Evolutionary conservation across 2,113 vertebrate species (phyloP).

Genomic region (Megaleporinus macrocephalus): DNA sequence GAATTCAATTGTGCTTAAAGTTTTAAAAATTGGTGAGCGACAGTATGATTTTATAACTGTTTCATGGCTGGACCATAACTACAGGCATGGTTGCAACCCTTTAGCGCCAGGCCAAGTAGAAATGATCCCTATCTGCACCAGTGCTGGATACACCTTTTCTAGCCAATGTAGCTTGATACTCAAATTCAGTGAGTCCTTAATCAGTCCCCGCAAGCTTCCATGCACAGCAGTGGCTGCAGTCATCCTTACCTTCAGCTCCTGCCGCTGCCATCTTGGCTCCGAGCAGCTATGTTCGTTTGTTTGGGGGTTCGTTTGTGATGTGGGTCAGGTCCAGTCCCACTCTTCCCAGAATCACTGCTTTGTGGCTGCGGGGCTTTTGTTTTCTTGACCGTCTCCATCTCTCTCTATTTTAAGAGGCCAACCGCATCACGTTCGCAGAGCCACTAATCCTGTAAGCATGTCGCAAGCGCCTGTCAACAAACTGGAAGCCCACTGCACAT

Average conservation of each 20-base stretch:
- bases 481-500: conserved; percentile 35
- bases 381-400: conserved; percentile 59
- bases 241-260: conserved; percentile 65
- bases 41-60: too few species aligned
- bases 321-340: conserved; percentile 33
- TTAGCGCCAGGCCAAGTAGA: too few species aligned
- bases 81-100: too few species aligned
- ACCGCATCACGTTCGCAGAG: conserved; percentile 58
- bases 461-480: conserved; percentile 62
- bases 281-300: neutral
- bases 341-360: conserved; percentile 41
- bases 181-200: neutral
- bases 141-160: too few species aligned
- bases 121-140: neutral
- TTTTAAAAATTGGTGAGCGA: too few species aligned
- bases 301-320: neutral
- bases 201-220: neutral
- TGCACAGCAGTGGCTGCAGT: conserved; percentile 12
- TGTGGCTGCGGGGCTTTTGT: conserved; percentile 48
- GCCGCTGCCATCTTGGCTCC: conserved; percentile 51
- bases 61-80: too few species aligned
- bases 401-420: conserved; percentile 68
- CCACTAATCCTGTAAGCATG: conserved; percentile 66
- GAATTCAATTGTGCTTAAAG: too few species aligned
- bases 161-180: too few species aligned